Evolutionary conservation across 1,140 invertebrate species (phyloP).

Genomic region (Helicoverpa zea): DNA sequence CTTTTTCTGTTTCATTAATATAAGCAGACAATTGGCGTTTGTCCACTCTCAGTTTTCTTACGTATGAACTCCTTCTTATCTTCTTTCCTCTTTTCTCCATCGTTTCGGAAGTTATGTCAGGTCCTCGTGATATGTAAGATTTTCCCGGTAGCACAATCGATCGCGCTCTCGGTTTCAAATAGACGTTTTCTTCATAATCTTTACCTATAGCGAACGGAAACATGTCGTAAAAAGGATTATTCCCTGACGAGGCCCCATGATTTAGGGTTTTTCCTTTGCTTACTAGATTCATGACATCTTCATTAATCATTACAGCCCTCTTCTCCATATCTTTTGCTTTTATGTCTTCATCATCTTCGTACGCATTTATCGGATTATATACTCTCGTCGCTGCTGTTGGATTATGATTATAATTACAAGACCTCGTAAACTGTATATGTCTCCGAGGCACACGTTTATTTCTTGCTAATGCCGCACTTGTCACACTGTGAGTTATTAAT

Average conservation of each 20-base stretch:
- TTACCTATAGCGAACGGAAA: not conserved
- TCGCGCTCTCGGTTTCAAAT: not conserved
- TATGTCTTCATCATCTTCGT: not conserved
- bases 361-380: not conserved
- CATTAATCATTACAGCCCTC: not conserved
- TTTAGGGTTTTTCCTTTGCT: not conserved
- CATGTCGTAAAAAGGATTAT: not conserved
- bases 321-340: slow-evolving; percentile 11
- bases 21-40: not conserved
- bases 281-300: not conserved
- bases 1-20: slow-evolving; percentile 9
- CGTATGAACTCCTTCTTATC: not conserved
- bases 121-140: not conserved
- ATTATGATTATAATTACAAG: slow-evolving; percentile 67
- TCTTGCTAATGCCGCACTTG: not conserved
- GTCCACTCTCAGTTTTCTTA: slow-evolving; percentile 6
- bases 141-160: not conserved
- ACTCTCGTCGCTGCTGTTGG: slow-evolving; percentile 54
- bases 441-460: not conserved
- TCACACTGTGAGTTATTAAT: slow-evolving; percentile 6
- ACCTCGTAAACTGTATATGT: not conserved
- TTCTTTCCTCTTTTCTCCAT: not conserved
- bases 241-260: not conserved
- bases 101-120: not conserved
- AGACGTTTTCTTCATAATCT: not conserved